Percentiles rank a stretch among this genome's conserved stretches.
Evolutionary conservation across 2,113 vertebrate species (phyloP).

Genomic region (Aegithalos caudatus): DNA sequence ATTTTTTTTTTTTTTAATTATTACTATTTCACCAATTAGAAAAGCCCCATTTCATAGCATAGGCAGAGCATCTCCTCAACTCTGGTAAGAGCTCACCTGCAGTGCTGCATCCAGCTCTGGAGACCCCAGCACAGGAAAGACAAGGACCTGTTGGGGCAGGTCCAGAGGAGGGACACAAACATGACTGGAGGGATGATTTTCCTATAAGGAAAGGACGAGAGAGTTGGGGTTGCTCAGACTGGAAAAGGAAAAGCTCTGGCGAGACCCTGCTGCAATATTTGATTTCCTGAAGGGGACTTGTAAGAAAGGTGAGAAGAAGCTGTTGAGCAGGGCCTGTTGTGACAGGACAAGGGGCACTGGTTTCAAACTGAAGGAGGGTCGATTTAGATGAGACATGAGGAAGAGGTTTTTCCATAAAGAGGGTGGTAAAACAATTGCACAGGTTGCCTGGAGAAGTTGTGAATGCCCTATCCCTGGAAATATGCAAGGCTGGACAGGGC

Average conservation of each 20-base stretch:
- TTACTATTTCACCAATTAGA: not conserved
- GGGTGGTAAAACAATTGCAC: not conserved
- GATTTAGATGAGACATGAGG: not conserved
- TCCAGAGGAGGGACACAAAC: not conserved
- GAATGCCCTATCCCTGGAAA: not conserved
- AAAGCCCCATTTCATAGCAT: not conserved
- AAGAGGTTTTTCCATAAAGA: not conserved
- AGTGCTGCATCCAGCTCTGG: not conserved
- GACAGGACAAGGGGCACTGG: not conserved
- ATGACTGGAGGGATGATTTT: not conserved
- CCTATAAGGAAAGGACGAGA: not conserved
- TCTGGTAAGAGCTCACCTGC: not conserved
- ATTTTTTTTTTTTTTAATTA: not conserved
- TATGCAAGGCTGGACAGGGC: not conserved
- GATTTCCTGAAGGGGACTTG: not conserved
- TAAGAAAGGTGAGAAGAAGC: not conserved
- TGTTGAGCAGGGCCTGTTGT: not conserved
- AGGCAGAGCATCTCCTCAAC: not conserved
- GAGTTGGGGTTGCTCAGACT: not conserved
- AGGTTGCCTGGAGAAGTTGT: not conserved
- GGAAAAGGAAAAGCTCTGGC: not conserved
- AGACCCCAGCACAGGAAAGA: not conserved
- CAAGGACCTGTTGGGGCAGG: accelerated
- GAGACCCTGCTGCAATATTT: not conserved
- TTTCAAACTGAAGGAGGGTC: not conserved